Evolutionary conservation across 2,888 invertebrate genomes (phyloP).

Genomic region (Bombylius major): DNA sequence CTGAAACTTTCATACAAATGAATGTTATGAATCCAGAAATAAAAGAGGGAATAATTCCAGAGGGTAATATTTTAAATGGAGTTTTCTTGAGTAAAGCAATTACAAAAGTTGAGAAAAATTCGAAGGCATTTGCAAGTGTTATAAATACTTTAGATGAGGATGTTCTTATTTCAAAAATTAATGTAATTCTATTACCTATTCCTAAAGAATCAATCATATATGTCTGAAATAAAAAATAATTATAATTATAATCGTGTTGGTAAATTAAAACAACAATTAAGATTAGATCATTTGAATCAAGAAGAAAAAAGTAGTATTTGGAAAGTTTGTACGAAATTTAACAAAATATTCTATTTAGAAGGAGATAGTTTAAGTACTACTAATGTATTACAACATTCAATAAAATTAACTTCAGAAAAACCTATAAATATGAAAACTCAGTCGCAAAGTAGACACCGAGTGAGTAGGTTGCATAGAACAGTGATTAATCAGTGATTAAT

Average conservation of each 20-base stretch:
- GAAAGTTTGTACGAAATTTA: conserved; percentile 3
- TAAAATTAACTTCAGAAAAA: conserved; percentile 1
- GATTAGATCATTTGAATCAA: conserved; percentile 15
- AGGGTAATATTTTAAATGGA: too few relatives aligned
- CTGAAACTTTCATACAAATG: too few relatives aligned
- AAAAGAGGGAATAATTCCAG: too few relatives aligned
- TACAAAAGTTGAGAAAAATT: background rate
- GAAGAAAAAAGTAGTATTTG: conserved; percentile 13
- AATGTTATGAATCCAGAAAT: too few relatives aligned
- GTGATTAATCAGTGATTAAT: too few relatives aligned
- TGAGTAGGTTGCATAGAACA: too few relatives aligned
- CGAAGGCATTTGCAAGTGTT: background rate
- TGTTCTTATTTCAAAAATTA: background rate
- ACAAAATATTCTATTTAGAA: conserved; percentile 5
- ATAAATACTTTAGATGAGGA: background rate
- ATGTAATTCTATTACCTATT: background rate
- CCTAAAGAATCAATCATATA: background rate
- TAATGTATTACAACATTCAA: conserved; percentile 1
- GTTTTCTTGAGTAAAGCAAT: background rate
- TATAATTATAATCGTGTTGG: background rate
- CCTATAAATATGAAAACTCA: conserved; percentile 1
- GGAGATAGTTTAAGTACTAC: conserved; percentile 4
- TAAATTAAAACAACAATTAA: background rate
- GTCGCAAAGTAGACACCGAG: too few relatives aligned
- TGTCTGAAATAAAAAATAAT: background rate